These are phyloP conservation scores for Phaenicophaeus curvirostris DNA, from an alignment of 2,797 vertebrate genomes.

Conservation along the genomic window DNA sequence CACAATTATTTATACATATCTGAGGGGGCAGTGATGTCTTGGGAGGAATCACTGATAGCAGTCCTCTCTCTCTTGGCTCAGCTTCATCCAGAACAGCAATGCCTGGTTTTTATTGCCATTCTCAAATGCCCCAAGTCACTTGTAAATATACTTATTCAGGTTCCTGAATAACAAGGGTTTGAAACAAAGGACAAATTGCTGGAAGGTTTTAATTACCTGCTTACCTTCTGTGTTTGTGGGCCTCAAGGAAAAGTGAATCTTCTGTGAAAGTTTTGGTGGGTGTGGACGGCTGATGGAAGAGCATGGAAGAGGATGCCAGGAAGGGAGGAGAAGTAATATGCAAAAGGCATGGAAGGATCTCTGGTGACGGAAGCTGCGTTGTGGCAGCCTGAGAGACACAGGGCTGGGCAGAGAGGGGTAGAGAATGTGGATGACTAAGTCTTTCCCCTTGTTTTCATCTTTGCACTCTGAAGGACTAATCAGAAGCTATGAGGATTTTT, in stretches of 20 bases:
- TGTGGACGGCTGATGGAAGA: slow-evolving; percentile 17
- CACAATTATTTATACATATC: not conserved
- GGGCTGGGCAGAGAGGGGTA: not conserved
- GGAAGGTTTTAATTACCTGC: not conserved
- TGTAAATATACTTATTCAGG: not conserved
- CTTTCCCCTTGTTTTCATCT: not conserved
- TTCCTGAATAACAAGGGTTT: not conserved
- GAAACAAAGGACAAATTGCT: not conserved
- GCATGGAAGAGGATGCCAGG: not conserved
- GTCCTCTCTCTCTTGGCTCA: not conserved
- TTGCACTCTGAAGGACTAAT: not conserved
- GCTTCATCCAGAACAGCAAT: not conserved
- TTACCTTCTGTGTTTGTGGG: not conserved
- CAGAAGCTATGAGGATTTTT: not conserved
- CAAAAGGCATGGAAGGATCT: not conserved
- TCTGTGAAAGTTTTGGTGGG: slow-evolving; percentile 5
- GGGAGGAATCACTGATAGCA: not conserved
- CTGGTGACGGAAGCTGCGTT: not conserved
- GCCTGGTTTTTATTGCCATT: not conserved
- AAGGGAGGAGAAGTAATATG: not conserved
- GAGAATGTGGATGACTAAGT: not conserved
- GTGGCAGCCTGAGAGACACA: not conserved
- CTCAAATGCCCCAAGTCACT: not conserved
- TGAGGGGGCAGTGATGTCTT: not conserved
- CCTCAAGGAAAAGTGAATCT: slow-evolving; percentile 23